Evolutionary conservation across 92 coral and sea anemone species (phyloP), one percentile per base, ranked within the genome.

Genomic region (Actinernus sp.): DNA sequence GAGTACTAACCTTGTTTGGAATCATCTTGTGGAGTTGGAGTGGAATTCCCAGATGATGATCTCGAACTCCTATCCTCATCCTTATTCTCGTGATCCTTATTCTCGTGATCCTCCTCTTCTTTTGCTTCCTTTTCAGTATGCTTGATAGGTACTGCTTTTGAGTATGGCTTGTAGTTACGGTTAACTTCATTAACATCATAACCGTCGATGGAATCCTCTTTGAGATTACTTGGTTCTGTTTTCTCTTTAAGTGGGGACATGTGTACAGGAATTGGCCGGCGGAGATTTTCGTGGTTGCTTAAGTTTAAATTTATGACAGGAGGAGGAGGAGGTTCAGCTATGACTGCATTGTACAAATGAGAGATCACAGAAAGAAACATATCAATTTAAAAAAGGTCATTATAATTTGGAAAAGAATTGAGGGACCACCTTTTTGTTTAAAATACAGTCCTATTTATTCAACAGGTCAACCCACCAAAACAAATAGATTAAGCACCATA

Each of bases 231-330:
- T n/a, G n/a, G n/a, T n/a, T n/a, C n/a, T n/a, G n/a, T n/a, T n/a
- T n/a, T n/a, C n/a, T n/a, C n/a, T n/a, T n/a, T n/a, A 20, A 90
- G 66, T 58, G 86, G 86, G 36, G 92, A 90, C 97, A 90, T 90
- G 79, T 86, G 97, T 4, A 90, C 89, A 8, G 97, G 82, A 10
- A 90, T 77, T n/a, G 97, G 97, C 13, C 84, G 74, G 44, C 76
- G 92, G 24, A 90, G 82, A 21, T 71, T 78, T 8, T 53, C 59
- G 31, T 63, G 53, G 28, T 45, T 58, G n/a, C 68, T 49, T 7
- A 61, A 71, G 47, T 60, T 59, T 13, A 65, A 58, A 37, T 80
- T 73, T 48, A 90, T 90, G 25, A 90, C 84, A 12, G 97, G 97
- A 2, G 92, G 97, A 0, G 92, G 72, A 8, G 88, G 86, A 7